Percentiles rank a stretch among this genome's conserved stretches.
These are phyloP conservation scores for Anaspis maculata DNA, from an alignment of 2,888 invertebrate genomes.

Conservation along the genomic window DNA sequence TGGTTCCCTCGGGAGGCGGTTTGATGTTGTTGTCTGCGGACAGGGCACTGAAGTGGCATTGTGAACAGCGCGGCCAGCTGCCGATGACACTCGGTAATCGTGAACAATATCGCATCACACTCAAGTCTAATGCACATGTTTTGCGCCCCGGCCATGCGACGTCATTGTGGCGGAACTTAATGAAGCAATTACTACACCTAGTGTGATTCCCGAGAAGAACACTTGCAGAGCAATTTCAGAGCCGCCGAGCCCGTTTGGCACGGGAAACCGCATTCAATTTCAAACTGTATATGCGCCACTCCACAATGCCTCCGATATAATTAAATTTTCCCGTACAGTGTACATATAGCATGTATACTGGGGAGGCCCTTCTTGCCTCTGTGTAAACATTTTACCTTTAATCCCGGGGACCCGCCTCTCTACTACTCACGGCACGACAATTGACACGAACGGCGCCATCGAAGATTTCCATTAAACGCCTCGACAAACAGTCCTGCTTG, in stretches of 20 bases:
- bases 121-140: conserved; percentile 34
- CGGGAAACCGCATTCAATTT: conserved; percentile 32
- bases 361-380: conserved; percentile 7
- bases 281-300: too few relatives aligned
- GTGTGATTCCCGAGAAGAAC: conserved; percentile 25
- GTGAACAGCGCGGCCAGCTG: conserved; percentile 7
- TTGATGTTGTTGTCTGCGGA: too few relatives aligned
- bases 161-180: conserved; percentile 30
- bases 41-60: too few relatives aligned
- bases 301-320: conserved; percentile 16
- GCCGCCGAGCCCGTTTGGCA: conserved; percentile 22
- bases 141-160: conserved; percentile 23
- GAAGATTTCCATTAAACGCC: conserved; percentile 37
- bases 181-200: conserved; percentile 33
- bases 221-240: conserved; percentile 22
- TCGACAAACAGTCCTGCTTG: conserved; percentile 30
- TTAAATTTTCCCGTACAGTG: conserved; percentile 17
- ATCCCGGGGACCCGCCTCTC: conserved; percentile 6
- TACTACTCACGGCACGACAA: conserved; percentile 26
- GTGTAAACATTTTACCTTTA: conserved; percentile 23
- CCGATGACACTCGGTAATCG: conserved; percentile 4
- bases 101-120: conserved; percentile 15
- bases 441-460: conserved; percentile 31
- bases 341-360: conserved; percentile 1
- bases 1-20: too few relatives aligned